Conservation (phyloP, 2,888 invertebrate genomes). For the Drosophila suboccidentalis region DNA sequence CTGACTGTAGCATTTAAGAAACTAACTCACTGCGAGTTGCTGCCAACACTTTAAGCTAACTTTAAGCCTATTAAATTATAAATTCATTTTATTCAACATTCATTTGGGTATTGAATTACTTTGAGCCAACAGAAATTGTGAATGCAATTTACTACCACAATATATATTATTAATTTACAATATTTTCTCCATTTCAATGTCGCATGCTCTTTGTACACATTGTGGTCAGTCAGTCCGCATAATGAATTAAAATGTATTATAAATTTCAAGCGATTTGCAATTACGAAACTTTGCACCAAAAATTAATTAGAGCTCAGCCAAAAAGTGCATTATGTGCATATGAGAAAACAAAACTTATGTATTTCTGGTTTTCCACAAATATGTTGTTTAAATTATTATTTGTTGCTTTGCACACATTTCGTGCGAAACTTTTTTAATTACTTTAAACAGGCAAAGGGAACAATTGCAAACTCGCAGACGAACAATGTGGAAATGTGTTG, state of each 20-base stretch:
- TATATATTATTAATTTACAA: constrained; percentile 2
- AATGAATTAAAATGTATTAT: constrained; percentile 16
- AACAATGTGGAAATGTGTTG: constrained; percentile 7
- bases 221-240: constrained; percentile 13
- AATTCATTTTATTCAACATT: too few species aligned
- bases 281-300: constrained; percentile 3
- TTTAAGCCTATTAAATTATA: background rate
- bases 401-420: constrained; percentile 17
- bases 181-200: background rate
- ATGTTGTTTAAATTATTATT: constrained; percentile 14
- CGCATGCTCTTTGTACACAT: constrained; percentile 2
- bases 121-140: background rate
- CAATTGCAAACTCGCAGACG: constrained; percentile 28
- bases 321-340: constrained; percentile 27
- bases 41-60: background rate
- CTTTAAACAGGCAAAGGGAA: constrained; percentile 42
- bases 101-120: background rate
- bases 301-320: constrained; percentile 39
- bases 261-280: constrained; percentile 23
- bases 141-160: background rate
- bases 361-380: constrained; percentile 7
- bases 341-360: constrained; percentile 25
- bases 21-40: too few species aligned
- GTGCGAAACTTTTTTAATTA: constrained; percentile 59
- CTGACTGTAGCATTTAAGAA: background rate